Base-by-base conservation (phyloP, 2,113 vertebrate genomes). In the Platichthys flesus region DNA sequence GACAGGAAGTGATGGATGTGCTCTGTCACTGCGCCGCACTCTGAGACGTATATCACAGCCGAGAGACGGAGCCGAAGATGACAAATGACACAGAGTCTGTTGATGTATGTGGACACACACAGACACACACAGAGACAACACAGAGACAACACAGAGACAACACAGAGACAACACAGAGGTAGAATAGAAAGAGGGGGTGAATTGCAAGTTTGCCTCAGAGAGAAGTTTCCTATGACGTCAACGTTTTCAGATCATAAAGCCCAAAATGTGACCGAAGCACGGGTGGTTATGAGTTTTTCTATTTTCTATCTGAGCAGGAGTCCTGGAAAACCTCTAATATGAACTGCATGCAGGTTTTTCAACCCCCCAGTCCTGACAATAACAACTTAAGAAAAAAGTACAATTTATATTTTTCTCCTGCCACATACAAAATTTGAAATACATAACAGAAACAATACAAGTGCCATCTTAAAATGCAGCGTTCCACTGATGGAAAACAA, bases 1-100 rank as follows among this genome's bases (percentile, higher is more conserved):
- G 61, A 65, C 71, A 26, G 57, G 45, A 24, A 62, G 47, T 42
- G 68, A 77, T 74, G 79, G 57, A 76, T 58, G 66, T 28, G 59
- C 65, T 71, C 49, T 55, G 62, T 67, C 71, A 60, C 62, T 7
- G 45, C 3, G 60, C 8, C 16, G 4, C 35, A 28, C 45, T 72
- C 31, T 2, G 21, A 62, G 40, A 63, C 65, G 67, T 47, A 61
- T 16, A 73, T 69, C 49, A 76, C 82, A 76, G 76, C 47, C 16
- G 20, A 60, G 60, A 28, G 67, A 76, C 57, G 35, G 71, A n/a
- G 61, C 21, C 57, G 26, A 49, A 76, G 73, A 54, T 74, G 71
- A 88, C 61, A 56, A 72, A 83, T 51, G 67, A 66, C 55, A 20
- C 6, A 31, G 66, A 40, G 60, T 58, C 7, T 6, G 63, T 47